Base-by-base conservation (phyloP, 2,888 invertebrate genomes). In the Idaea straminata region DNA sequence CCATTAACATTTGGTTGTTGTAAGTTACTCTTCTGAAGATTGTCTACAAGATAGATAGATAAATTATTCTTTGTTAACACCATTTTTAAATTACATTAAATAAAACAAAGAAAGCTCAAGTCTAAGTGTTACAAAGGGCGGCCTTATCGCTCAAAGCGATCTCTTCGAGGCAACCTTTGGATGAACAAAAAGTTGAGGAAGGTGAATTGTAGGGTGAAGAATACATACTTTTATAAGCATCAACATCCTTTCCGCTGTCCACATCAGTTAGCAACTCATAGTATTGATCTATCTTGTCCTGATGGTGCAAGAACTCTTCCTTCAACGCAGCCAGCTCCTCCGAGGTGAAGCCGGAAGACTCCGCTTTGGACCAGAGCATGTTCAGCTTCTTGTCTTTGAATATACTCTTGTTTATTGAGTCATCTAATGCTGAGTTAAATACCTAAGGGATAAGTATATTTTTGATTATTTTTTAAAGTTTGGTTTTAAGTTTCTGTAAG, bases 371-470 rank as follows among this genome's bases (percentile, higher is more conserved):
- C 98, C 98, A 98, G 5, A 99, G 88, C 82, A 96, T 96, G 82
- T 97, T 97, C 3, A 99, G 86, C 84, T 97, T 98, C 79, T 97
- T 97, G 84, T 99, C 98, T 85, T 96, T 96, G 80, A 98, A 98
- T 10, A 98, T 83, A 79, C 96, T 96, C 78, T 95, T 96, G 78
- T 95, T 95, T 59, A 95, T 94, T 72, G 95, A 94, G 62, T 95
- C 94, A 67, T 96, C 96, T 62, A 80, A 76, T 6, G 85, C 92
- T 0, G 85, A 86, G 67, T 92, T 92, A 71, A 82, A 86, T 0
- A 77, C 79, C 92, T 92, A 69, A 25, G 69, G 68, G 59, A 60
- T 64, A 16, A 61, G 25, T 61, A 5, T 58, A 4, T 58, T 58
- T 3, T n/a, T 58, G 16, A 57, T 57, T 57, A 7, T 47, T 62